Conservation (phyloP, 2,888 invertebrate genomes). For the Cotesia congregata region DNA sequence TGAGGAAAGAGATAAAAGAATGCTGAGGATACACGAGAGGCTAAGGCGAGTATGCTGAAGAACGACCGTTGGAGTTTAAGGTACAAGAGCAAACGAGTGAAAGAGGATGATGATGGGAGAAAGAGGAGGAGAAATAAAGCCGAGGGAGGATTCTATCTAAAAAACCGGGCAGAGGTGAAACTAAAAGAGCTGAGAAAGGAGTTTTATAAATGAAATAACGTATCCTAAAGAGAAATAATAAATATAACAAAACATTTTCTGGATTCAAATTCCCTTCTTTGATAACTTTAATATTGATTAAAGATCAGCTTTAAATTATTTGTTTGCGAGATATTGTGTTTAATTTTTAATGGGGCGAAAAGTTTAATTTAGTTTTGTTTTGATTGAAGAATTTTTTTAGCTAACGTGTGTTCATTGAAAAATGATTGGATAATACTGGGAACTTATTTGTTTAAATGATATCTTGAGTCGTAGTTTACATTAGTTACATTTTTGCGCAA, state of each 20-base stretch:
- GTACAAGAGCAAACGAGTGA: not conserved
- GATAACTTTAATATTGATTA: not conserved
- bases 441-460: too few relatives aligned
- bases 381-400: too few relatives aligned
- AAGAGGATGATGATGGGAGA: constrained; percentile 18
- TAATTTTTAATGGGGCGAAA: not conserved
- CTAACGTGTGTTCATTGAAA: too few relatives aligned
- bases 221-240: constrained; percentile 8
- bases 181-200: constrained; percentile 14
- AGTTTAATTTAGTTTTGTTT: too few relatives aligned
- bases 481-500: too few relatives aligned
- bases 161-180: constrained; percentile 1
- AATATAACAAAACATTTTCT: not conserved
- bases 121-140: constrained; percentile 19
- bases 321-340: not conserved
- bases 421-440: too few relatives aligned
- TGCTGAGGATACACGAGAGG: constrained; percentile 31
- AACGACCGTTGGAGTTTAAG: not conserved
- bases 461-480: too few relatives aligned
- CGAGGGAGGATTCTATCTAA: constrained; percentile 9
- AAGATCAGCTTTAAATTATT: not conserved
- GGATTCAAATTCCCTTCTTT: not conserved
- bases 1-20: constrained; percentile 23
- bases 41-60: not conserved
- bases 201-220: constrained; percentile 22